Conservation (phyloP, 2,113 vertebrate genomes). For the Hippolais icterina region DNA sequence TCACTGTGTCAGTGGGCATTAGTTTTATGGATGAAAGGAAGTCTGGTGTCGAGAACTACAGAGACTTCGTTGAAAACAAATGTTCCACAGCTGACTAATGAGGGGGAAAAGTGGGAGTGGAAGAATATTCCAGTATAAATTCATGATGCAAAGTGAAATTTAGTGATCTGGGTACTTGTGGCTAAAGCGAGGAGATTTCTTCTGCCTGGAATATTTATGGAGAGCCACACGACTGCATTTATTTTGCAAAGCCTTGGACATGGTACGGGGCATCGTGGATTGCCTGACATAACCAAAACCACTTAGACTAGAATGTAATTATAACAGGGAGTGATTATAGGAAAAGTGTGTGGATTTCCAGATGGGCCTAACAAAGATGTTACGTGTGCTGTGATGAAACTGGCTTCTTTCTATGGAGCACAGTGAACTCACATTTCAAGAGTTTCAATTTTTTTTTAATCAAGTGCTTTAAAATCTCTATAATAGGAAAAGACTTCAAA, state of each 20-base stretch:
- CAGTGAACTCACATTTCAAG: neutral
- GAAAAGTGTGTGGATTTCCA: neutral
- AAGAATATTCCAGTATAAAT: neutral
- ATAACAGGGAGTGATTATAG: neutral
- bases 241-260: neutral
- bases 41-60: neutral
- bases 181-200: neutral
- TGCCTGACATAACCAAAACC: neutral
- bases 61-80: neutral
- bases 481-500: constrained; percentile 44
- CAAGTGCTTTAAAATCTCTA: constrained; percentile 1
- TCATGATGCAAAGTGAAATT: neutral
- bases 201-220: neutral
- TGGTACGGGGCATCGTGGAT: neutral
- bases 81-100: neutral
- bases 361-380: neutral
- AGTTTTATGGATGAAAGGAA: neutral
- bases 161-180: neutral
- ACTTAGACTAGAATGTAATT: neutral
- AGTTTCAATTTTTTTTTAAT: neutral
- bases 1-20: neutral
- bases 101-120: rapidly evolving
- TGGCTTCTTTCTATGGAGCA: neutral
- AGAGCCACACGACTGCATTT: neutral
- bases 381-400: neutral